A percentile compares a stretch with the other conserved stretches of the same genome.
These are phyloP conservation scores for Poecilus cupreus DNA, from an alignment of 2,888 invertebrate species.

Conservation along the genomic window DNA sequence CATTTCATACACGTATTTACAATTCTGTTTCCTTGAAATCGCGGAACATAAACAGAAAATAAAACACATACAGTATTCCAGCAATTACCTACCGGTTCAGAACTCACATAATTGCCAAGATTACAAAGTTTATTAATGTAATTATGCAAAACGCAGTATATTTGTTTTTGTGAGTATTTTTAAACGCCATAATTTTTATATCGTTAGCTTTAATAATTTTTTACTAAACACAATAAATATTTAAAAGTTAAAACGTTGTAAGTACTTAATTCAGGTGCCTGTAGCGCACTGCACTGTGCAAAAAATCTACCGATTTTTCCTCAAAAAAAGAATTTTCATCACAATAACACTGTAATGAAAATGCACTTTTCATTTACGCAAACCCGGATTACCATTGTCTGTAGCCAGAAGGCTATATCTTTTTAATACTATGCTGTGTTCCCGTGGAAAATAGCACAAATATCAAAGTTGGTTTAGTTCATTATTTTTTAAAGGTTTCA, in stretches of 20 bases:
- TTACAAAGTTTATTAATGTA: background rate
- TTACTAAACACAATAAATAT: conserved; percentile 12
- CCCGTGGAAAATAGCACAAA: background rate
- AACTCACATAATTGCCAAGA: background rate
- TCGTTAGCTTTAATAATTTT: background rate
- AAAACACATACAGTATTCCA: background rate
- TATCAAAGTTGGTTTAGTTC: conserved; percentile 27
- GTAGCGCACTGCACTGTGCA: no score
- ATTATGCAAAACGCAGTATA: background rate
- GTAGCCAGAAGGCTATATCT: background rate
- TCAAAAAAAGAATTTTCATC: conserved; percentile 27
- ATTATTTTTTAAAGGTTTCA: conserved; percentile 25
- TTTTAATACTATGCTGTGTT: conserved; percentile 27
- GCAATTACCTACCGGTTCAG: background rate
- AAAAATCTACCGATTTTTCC: background rate
- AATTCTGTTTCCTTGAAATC: conserved; percentile 5
- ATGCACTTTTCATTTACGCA: conserved; percentile 46
- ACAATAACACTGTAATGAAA: conserved; percentile 44
- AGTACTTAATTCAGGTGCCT: no score
- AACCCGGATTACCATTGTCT: conserved; percentile 14
- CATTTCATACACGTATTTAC: conserved; percentile 9
- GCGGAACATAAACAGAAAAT: background rate
- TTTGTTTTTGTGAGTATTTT: background rate
- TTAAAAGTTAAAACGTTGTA: background rate
- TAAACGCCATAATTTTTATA: background rate